Evolutionary conservation across 2,888 invertebrate genomes (phyloP).

Genomic region (Hypselothyrea guttata): DNA sequence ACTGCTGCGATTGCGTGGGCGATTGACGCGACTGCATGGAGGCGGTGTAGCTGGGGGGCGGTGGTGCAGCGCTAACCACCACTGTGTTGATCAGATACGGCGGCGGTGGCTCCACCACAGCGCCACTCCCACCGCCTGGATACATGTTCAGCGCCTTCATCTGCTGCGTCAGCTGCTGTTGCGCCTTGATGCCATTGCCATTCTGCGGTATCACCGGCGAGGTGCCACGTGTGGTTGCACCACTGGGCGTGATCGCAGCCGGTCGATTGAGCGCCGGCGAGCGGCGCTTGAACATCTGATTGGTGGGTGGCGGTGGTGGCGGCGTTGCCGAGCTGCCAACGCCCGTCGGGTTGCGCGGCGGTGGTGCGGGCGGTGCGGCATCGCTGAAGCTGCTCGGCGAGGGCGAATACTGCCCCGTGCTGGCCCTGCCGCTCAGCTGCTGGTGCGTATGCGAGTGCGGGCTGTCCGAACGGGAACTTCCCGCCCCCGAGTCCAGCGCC

Average conservation of each 20-base stretch:
- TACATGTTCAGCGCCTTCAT: slow-evolving; percentile 93
- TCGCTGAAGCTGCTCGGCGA: slow-evolving; percentile 84
- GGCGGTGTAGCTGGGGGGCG: slow-evolving; percentile 91
- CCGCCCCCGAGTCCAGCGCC: slow-evolving; percentile 93
- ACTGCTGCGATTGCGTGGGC: slow-evolving; percentile 88
- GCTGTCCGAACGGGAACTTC: slow-evolving; percentile 94
- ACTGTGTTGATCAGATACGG: slow-evolving; percentile 85
- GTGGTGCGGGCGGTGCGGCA: slow-evolving; percentile 87
- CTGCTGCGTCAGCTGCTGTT: slow-evolving; percentile 93
- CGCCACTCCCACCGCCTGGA: slow-evolving; percentile 85
- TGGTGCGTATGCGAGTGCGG: slow-evolving; percentile 90
- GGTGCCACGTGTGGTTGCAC: slow-evolving; percentile 88
- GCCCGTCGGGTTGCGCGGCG: slow-evolving; percentile 87
- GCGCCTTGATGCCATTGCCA: slow-evolving; percentile 87
- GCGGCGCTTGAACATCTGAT: slow-evolving; percentile 89
- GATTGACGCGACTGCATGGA: slow-evolving; percentile 94
- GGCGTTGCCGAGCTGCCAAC: slow-evolving; percentile 83
- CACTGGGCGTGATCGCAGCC: slow-evolving; percentile 83
- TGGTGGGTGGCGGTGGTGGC: slow-evolving; percentile 86
- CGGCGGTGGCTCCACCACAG: slow-evolving; percentile 89
- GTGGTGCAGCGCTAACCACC: slow-evolving; percentile 73
- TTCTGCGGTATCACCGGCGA: slow-evolving; percentile 78
- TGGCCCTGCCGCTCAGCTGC: slow-evolving; percentile 84
- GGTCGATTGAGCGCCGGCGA: slow-evolving; percentile 88
- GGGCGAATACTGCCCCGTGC: slow-evolving; percentile 83